Evolutionary conservation across 2,888 invertebrate genomes (phyloP).

Genomic region (Cecidostiba fungosa): DNA sequence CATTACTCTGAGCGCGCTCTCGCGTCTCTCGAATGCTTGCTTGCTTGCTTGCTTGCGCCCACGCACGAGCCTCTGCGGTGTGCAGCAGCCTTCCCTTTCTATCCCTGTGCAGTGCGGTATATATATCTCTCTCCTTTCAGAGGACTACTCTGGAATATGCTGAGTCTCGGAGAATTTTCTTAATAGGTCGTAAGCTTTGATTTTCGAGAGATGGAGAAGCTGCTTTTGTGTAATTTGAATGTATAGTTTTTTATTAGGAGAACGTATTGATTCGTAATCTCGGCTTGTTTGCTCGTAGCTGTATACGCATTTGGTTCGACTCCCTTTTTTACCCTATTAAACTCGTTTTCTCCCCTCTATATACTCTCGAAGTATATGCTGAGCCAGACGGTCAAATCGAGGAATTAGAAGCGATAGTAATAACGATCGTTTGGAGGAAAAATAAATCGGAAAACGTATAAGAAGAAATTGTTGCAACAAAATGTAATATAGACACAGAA

Average conservation of each 20-base stretch:
- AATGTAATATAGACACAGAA: background rate
- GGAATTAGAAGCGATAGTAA: too few relatives aligned
- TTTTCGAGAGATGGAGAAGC: background rate
- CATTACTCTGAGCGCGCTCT: constrained; percentile 48
- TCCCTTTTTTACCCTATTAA: too few relatives aligned
- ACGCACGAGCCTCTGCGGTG: background rate
- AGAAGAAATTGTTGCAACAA: background rate
- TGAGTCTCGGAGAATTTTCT: background rate
- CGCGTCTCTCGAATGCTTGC: background rate
- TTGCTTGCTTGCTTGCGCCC: background rate
- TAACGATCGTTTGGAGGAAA: too few relatives aligned
- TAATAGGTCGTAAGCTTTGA: background rate
- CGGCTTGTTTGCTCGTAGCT: too few relatives aligned
- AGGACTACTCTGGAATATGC: background rate
- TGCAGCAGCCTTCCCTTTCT: background rate
- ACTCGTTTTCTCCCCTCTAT: too few relatives aligned
- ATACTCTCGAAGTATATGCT: too few relatives aligned
- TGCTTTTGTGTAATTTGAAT: too few relatives aligned
- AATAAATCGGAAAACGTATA: background rate
- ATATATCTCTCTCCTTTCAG: background rate
- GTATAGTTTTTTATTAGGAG: too few relatives aligned
- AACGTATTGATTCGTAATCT: too few relatives aligned
- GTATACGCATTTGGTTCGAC: too few relatives aligned
- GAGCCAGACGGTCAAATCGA: too few relatives aligned
- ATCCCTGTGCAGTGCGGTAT: background rate